Percentiles rank a stretch among this genome's conserved stretches.
Evolutionary conservation across 2,888 invertebrate genomes (phyloP).

Genomic region (Ophion obscuratus): DNA sequence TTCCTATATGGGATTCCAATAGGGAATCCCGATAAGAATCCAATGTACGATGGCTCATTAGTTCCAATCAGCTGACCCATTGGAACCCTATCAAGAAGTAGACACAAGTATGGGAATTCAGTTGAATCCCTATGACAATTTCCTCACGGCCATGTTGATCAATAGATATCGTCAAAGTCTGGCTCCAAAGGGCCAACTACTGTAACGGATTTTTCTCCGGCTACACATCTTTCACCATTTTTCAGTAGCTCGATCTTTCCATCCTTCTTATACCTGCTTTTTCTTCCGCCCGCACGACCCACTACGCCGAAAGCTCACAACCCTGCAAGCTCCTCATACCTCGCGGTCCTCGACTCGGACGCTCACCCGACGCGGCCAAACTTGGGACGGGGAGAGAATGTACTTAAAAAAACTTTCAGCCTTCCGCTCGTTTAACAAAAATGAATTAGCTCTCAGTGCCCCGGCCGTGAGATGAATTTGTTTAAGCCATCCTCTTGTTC

Average conservation of each 20-base stretch:
- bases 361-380: slow-evolving; percentile 45
- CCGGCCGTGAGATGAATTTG: slow-evolving; percentile 76
- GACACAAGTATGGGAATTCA: no score
- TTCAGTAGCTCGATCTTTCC: slow-evolving; percentile 42
- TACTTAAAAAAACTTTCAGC: slow-evolving; percentile 79
- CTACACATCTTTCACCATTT: slow-evolving; percentile 23
- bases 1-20: no score
- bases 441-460: slow-evolving; percentile 77
- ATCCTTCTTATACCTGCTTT: slow-evolving; percentile 19
- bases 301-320: slow-evolving; percentile 6
- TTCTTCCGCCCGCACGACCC: slow-evolving; percentile 10
- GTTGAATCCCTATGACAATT: no score
- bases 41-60: no score
- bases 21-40: no score
- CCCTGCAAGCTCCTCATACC: slow-evolving; percentile 8
- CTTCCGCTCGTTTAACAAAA: slow-evolving; percentile 80
- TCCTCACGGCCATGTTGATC: no score
- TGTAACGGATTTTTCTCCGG: not conserved
- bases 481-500: slow-evolving; percentile 72
- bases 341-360: slow-evolving; percentile 33
- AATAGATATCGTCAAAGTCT: not conserved
- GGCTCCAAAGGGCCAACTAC: not conserved
- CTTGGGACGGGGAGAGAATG: slow-evolving; percentile 68
- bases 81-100: no score
- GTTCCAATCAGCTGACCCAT: no score